Base-by-base conservation (phyloP, 2,888 invertebrate genomes). In the Acleris holmiana region DNA sequence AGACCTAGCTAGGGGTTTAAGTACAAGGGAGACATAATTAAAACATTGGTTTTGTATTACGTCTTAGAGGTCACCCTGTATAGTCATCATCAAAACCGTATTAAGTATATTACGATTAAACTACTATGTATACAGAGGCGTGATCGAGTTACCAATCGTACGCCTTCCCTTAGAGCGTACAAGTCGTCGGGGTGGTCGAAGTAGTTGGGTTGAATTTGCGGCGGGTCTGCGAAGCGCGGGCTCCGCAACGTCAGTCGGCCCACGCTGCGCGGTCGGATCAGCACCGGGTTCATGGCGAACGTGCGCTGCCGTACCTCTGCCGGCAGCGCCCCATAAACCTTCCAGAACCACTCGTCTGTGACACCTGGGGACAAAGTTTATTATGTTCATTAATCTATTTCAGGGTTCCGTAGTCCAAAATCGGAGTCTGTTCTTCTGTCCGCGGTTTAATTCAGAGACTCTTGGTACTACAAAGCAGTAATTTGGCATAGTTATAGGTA, bases 131-230 rank as follows among this genome's bases (percentile, higher is more conserved):
- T 13, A 35, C 13, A 13, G 1, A 35, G 4, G 35, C 35, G 35
- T 35, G 4, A 23, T 2, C 4, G 23, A 51, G 29, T 35, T 81
- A 96, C 96, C 92, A 95, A 89, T 78, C 95, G 94, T 41, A 96
- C 93, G 47, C 96, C 97, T 80, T 96, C 95, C 13, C 96, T 93
- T 86, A 97, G 93, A 5, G 95, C 94, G 19, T 91, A 85, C n/a
- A 97, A 76, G 80, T 98, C 98, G 29, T 94, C 93, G 4, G 94
- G 93, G 74, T 95, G 87, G 60, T 94, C 91, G 79, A 97, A 96
- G 84, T 97, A 98, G 86, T 98, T 98, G 0, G 97, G 95, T 55
- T 96, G 93, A 76, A 98, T 95, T 60, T 94, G 86, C 0, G 98
- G 98, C 85, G 95, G 95, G 59, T 96, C 95, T 23, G 94, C 88